phyloP scores from a whole-genome alignment of 2,888 invertebrate species.

The Ectobius pallidus region DNA sequence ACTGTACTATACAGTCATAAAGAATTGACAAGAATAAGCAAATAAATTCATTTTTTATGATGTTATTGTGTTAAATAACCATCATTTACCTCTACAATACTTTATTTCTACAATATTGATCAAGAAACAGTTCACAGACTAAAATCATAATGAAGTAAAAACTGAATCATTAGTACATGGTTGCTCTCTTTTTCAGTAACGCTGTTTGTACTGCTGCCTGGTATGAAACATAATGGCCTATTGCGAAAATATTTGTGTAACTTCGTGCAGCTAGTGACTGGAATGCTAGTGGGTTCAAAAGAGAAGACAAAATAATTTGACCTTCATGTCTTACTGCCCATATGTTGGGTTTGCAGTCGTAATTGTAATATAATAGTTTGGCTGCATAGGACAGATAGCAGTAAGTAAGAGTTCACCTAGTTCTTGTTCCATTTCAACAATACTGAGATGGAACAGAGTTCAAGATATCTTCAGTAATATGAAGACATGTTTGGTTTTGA shows the following conservation, averaged over 20 bases:
- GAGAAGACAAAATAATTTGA: constrained; percentile 32
- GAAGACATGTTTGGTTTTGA: no score
- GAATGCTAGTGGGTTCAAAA: constrained; percentile 22
- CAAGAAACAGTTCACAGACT: no score
- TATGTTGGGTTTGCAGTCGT: not conserved
- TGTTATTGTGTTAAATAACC: no score
- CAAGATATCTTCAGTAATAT: not conserved
- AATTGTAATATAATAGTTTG: not conserved
- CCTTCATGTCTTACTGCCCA: not conserved
- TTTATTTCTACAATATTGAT: no score
- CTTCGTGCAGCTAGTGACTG: not conserved
- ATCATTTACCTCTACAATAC: no score
- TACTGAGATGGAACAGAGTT: not conserved
- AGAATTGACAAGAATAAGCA: not conserved
- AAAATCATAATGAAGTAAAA: no score
- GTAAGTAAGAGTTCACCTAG: not conserved
- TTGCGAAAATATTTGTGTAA: constrained; percentile 44
- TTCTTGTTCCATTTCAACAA: constrained; percentile 17
- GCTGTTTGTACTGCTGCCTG: constrained; percentile 45
- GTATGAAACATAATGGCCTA: constrained; percentile 46
- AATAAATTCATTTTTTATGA: no score
- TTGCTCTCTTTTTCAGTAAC: constrained; percentile 44
- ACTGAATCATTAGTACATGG: not conserved
- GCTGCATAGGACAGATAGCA: not conserved
- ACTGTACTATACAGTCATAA: no score